Base-by-base conservation (phyloP, 2,888 invertebrate genomes). In the Meganola albula region DNA sequence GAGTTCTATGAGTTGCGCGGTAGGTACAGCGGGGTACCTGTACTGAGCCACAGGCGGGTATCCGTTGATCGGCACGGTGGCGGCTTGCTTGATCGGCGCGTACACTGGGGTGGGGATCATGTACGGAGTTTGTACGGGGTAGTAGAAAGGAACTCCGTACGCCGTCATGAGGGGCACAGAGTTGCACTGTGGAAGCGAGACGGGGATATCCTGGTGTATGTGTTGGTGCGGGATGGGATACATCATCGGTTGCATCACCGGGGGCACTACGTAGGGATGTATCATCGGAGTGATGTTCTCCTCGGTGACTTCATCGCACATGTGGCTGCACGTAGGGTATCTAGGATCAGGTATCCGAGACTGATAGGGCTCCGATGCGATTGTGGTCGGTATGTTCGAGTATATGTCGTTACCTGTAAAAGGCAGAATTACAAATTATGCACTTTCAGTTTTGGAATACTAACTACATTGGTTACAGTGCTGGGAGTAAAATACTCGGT, bases 1-100 rank as follows among this genome's bases (percentile, higher is more conserved):
- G 9, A 92, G 52, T 59, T 92, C 92, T 42, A 92, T 92, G 7
- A 92, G 66, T 54, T 90, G 90, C 1, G 78, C 92, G 0, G 91
- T 92, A 0, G 92, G 92, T 5, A 92, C 90, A 8, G 87, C 48
- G 0, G 86, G 75, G 47, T 85, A 87, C 49, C 80, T 77, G 36
- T 79, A 70, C 24, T 74, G 72, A 0, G 72, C 53, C 18, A 65
- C 43, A 10, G 79, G 64, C 0, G 82, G 82, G 54, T 78, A 87
- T 0, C 88, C 88, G 39, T 88, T 88, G 0, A 87, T 56, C 1
- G 85, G 77, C 0, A 86, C 66, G 6, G 73, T 82, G 1, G 73
- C 68, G 0, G 85, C 87, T 23, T 86, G 85, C 60, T 83, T 84
- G 26, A 86, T 74, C 0, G 82, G 74, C 0, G 80, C 74, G 44